phyloP scores from a whole-genome alignment of 2,888 invertebrate genomes.

The Cantharis rustica region DNA sequence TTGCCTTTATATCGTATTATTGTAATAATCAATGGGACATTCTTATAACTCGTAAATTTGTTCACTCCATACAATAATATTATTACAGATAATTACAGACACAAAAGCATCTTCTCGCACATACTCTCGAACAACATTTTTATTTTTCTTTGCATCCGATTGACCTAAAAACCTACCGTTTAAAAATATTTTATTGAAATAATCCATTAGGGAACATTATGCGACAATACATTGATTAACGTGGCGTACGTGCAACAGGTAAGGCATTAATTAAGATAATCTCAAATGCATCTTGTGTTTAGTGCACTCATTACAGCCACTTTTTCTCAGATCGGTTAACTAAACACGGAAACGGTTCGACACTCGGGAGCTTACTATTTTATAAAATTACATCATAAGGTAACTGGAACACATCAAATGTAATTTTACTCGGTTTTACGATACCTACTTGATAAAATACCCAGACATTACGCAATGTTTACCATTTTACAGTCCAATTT shows the following conservation, averaged over 20 bases:
- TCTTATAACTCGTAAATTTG: constrained; percentile 5
- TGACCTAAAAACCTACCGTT: background rate
- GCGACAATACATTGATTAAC: background rate
- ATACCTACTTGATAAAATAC: background rate
- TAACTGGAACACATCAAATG: constrained; percentile 9
- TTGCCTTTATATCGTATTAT: constrained; percentile 8
- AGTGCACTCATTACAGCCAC: constrained; percentile 36
- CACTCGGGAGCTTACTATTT: constrained; percentile 18
- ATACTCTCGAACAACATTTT: background rate
- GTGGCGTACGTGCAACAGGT: background rate
- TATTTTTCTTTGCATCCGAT: background rate
- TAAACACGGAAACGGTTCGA: constrained; percentile 32
- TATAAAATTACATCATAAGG: constrained; percentile 18
- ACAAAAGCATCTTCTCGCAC: background rate
- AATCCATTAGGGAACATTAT: background rate
- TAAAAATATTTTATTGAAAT: background rate
- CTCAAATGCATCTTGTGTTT: constrained; percentile 34
- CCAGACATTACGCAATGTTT: background rate
- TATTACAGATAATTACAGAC: background rate
- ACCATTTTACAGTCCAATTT: background rate
- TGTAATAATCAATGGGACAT: constrained; percentile 14
- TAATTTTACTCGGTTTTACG: background rate
- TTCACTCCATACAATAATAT: constrained; percentile 3
- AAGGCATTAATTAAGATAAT: constrained; percentile 38
- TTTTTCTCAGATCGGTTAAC: constrained; percentile 38